These are phyloP conservation scores for Troides aeacus DNA, from an alignment of 2,888 invertebrate genomes.

Conservation along the genomic window DNA sequence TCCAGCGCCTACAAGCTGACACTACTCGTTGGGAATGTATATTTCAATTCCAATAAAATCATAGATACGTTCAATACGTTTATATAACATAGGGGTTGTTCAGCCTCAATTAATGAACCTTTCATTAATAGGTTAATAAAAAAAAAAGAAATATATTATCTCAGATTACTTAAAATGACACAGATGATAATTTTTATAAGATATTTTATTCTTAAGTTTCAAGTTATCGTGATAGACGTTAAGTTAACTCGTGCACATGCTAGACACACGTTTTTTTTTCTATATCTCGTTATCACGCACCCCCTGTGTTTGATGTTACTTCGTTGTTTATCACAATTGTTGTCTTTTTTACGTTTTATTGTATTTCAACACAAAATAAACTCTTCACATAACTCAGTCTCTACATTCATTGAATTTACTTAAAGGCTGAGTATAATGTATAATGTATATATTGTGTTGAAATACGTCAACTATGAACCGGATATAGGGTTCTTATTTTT, in stretches of 20 bases:
- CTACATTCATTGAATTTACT: neutral
- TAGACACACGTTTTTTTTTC: neutral
- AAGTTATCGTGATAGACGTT: constrained; percentile 23
- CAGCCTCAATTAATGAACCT: too few relatives aligned
- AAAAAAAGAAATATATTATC: neutral
- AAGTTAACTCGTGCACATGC: constrained; percentile 24
- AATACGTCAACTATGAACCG: neutral
- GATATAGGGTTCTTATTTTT: neutral
- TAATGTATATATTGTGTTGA: neutral
- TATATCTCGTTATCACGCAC: constrained; percentile 12
- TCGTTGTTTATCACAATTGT: constrained; percentile 1
- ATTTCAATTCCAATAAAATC: too few relatives aligned
- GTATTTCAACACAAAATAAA: neutral
- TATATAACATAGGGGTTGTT: too few relatives aligned
- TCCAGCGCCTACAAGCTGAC: too few relatives aligned
- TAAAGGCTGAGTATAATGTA: neutral
- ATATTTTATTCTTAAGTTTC: neutral
- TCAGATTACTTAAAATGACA: neutral
- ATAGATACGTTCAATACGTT: too few relatives aligned
- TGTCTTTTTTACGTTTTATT: neutral
- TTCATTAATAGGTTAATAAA: too few relatives aligned
- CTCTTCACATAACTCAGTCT: neutral
- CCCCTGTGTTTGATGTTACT: constrained; percentile 7
- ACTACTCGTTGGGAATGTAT: too few relatives aligned
- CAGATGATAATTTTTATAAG: neutral